Percentiles rank a stretch among this genome's conserved stretches.
phyloP scores from a whole-genome alignment of 2,797 vertebrate genomes.

The Ataeniobius toweri region DNA sequence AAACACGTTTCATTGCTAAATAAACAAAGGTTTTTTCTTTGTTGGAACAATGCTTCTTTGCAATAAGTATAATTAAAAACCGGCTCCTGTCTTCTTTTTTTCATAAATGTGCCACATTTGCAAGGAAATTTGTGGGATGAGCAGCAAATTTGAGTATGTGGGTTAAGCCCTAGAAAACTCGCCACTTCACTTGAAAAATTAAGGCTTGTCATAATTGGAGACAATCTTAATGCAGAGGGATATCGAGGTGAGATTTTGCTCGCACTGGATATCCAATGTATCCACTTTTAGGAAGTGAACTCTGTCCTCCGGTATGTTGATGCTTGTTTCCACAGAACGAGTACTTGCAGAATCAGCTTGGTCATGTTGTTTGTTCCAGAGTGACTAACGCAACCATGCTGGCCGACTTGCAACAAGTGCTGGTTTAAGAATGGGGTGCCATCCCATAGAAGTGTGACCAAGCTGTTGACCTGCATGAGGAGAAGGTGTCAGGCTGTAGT shows the following conservation, averaged over 20 bases:
- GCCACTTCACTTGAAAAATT: not conserved
- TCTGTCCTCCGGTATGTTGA: not conserved
- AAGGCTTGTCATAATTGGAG: not conserved
- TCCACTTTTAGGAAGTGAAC: not conserved
- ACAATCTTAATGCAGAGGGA: not conserved
- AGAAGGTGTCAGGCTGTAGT: not conserved
- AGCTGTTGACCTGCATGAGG: not conserved
- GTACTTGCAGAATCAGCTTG: not conserved
- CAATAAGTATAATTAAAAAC: not conserved
- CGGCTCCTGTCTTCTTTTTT: not conserved
- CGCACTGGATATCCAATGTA: not conserved
- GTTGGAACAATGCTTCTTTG: not conserved
- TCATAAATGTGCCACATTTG: not conserved
- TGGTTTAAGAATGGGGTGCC: not conserved
- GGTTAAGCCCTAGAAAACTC: not conserved
- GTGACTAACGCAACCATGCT: not conserved
- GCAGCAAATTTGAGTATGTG: not conserved
- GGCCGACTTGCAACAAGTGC: not conserved
- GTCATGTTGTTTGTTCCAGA: not conserved
- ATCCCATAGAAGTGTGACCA: not conserved
- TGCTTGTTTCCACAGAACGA: not conserved
- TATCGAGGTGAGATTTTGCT: not conserved
- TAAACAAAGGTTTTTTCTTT: not conserved
- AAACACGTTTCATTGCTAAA: constrained; percentile 5
- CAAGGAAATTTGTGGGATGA: not conserved